These are phyloP conservation scores for Thalassarche chlororhynchos DNA, from an alignment of 2,113 vertebrate species.

Conservation along the genomic window DNA sequence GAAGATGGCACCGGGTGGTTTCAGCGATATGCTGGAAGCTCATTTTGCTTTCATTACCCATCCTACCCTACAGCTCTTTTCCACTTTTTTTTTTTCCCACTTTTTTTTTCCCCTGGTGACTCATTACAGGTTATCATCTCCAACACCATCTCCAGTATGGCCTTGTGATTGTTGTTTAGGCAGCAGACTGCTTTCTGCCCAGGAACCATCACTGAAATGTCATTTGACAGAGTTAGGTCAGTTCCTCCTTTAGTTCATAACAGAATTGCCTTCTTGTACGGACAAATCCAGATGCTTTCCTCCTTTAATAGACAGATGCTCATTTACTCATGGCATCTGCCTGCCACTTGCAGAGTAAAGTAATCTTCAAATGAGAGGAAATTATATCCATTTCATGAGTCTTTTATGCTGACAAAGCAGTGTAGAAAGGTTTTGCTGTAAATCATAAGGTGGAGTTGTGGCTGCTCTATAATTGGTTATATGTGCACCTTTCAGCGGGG, in stretches of 20 bases:
- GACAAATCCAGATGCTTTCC: not conserved
- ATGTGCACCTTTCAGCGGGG: not conserved
- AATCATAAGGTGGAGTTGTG: not conserved
- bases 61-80: not conserved
- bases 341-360: not conserved
- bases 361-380: not conserved
- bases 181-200: not conserved
- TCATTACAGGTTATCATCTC: not conserved
- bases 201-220: not conserved
- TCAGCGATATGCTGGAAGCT: not conserved
- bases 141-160: not conserved
- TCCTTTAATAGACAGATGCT: not conserved
- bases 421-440: not conserved
- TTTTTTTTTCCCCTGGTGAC: not conserved
- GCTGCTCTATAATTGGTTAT: not conserved
- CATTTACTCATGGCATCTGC: not conserved
- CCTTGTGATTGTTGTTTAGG: not conserved
- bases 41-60: not conserved
- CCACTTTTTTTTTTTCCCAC: rapidly evolving
- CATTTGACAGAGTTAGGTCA: not conserved
- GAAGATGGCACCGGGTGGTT: not conserved
- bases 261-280: not conserved
- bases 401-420: not conserved
- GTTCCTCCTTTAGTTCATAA: not conserved
- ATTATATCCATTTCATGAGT: not conserved